Conservation (phyloP, 2,888 invertebrate genomes). For the Omphaloscelis lunosa region DNA sequence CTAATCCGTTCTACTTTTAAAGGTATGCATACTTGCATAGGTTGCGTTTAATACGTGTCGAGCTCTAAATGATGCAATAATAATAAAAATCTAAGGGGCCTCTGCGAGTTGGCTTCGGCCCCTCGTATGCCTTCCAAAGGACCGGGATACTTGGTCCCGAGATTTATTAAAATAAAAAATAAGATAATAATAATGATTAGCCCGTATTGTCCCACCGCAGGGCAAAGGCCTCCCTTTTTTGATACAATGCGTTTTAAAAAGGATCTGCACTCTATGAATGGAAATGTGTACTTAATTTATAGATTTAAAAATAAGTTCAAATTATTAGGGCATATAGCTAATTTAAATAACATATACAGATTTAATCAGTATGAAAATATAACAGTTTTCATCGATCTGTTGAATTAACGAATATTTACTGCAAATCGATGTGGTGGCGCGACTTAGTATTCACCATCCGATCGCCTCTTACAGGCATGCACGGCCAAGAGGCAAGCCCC, state of each 20-base stretch:
- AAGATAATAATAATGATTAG: no score
- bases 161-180: no score
- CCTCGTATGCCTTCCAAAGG: no score
- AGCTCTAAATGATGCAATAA: slow-evolving; percentile 14
- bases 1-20: slow-evolving; percentile 46
- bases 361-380: slow-evolving; percentile 10
- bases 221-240: no score
- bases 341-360: not conserved
- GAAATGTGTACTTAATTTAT: slow-evolving; percentile 11
- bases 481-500: slow-evolving; percentile 57
- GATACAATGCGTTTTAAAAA: slow-evolving; percentile 8
- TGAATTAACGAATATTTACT: slow-evolving; percentile 34
- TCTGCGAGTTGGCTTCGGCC: no score
- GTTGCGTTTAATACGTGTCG: slow-evolving; percentile 15
- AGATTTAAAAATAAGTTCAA: not conserved
- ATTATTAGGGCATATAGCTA: not conserved
- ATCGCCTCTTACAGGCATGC: slow-evolving; percentile 57
- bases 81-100: no score
- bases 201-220: no score
- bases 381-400: slow-evolving; percentile 29
- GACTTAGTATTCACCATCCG: slow-evolving; percentile 48
- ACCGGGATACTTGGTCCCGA: no score
- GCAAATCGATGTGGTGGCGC: slow-evolving; percentile 27
- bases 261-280: slow-evolving; percentile 5
- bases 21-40: slow-evolving; percentile 26